These are phyloP conservation scores for Pterobdella sp. DNA, from an alignment of 2,888 invertebrate species.

Conservation along the genomic window DNA sequence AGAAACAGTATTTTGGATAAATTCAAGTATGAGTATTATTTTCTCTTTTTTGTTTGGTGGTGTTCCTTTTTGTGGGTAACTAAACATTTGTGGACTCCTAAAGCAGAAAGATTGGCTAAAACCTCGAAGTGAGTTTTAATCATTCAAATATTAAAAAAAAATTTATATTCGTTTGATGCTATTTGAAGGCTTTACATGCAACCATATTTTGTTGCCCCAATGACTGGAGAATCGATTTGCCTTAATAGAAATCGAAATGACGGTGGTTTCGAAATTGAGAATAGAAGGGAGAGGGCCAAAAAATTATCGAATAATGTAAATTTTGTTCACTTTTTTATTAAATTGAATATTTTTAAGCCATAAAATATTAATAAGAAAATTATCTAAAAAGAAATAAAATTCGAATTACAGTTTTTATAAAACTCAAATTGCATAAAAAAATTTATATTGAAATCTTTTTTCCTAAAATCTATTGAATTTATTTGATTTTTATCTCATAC, in stretches of 20 bases:
- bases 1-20: not conserved
- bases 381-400: no score
- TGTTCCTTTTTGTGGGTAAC: slow-evolving; percentile 45
- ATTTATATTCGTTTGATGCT: not conserved
- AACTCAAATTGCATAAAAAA: no score
- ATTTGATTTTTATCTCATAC: no score
- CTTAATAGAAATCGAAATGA: slow-evolving; percentile 67
- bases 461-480: no score
- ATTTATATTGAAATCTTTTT: no score
- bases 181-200: slow-evolving; percentile 64
- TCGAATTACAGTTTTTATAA: no score
- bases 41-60: slow-evolving; percentile 34
- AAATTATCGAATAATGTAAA: not conserved
- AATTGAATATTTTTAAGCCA: no score
- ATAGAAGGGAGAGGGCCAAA: not conserved
- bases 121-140: slow-evolving; percentile 39
- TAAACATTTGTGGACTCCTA: slow-evolving; percentile 45
- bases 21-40: not conserved
- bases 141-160: not conserved
- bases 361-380: no score
- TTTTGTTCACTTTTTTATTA: no score
- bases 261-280: not conserved
- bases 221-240: slow-evolving; percentile 90
- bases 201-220: slow-evolving; percentile 81
- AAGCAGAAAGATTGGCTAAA: slow-evolving; percentile 44